Evolutionary conservation across 2,113 vertebrate species (phyloP), one percentile per base, ranked within the genome.

Genomic region (Furnarius figulus): DNA sequence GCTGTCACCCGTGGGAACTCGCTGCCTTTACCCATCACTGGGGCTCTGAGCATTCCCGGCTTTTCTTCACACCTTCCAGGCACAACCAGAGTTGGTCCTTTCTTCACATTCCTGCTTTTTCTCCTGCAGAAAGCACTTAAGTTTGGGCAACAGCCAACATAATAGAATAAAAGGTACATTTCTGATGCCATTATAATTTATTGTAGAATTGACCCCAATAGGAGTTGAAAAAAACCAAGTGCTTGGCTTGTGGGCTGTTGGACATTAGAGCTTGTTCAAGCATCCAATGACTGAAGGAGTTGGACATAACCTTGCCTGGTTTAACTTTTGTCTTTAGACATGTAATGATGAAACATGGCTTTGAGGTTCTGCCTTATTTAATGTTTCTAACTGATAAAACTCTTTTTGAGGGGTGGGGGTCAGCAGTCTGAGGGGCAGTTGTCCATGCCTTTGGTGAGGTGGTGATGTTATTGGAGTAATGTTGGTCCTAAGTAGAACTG

Each of bases 101-200:
- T 50, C 62, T 46, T 39, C 61, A 31, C 27, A 1, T 3, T 5
- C 61, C 49, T 28, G 33, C 28, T 79, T 55, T 10, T 46, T 49
- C 52, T 61, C 27, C 3, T 0, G 0, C 33, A 56, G 56, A 65
- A 50, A 37, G 30, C 10, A 3, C 37, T 42, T 7, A 35, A 28
- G 12, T 65, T 37, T 73, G 80, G 44, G n/a, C 35, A 61, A 8
- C 5, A 8, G 23, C 35, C 8, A 8, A 5, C 18, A 37, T 5
- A 63, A 50, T 35, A 33, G 50, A 22, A 71, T 35, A 23, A 20
- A n/a, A 49, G 5, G n/a, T 28, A 16, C 17, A 13, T 70, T 40
- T 21, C 47, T 58, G 25, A 24, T 70, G 31, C 23, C 53, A 1
- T 42, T 73, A 23, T 5, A 50, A 42, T 46, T 72, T 49, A 44